These are phyloP conservation scores for Enteromius radiatus DNA, from an alignment of 2,797 vertebrate species.

Conservation along the genomic window DNA sequence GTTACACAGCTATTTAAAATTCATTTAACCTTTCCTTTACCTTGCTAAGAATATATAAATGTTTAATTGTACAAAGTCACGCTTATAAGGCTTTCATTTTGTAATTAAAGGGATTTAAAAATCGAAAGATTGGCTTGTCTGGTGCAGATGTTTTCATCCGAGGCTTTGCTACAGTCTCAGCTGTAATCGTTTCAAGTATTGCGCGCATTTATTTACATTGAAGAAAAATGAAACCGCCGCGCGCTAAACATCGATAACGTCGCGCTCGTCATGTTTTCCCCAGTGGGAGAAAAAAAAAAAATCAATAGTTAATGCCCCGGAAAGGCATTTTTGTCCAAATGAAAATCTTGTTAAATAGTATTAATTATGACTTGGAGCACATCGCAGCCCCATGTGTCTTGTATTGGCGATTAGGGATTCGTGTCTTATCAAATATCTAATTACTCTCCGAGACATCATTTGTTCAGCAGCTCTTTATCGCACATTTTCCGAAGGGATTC, in stretches of 20 bases:
- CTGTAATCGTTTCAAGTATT: not conserved
- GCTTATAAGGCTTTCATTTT: constrained; percentile 98
- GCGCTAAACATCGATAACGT: constrained; percentile 57
- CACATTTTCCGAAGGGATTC: constrained; percentile 90
- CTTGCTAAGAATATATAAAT: constrained; percentile 98
- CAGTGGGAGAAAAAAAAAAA: constrained; percentile 82
- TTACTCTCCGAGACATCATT: constrained; percentile 99
- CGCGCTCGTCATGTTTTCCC: constrained; percentile 60
- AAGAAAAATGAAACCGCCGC: constrained; percentile 29
- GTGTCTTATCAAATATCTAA: constrained; percentile 99
- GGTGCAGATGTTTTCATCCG: constrained; percentile 54
- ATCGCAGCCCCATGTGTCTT: constrained; percentile 97
- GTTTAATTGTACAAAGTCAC: constrained; percentile 99
- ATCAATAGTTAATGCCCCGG: constrained; percentile 95
- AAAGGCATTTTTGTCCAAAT: constrained; percentile 99
- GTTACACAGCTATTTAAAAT: constrained; percentile 96
- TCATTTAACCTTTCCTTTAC: constrained; percentile 94
- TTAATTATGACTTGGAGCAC: constrained; percentile 99
- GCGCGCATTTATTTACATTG: constrained; percentile 7
- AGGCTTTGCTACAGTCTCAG: not conserved
- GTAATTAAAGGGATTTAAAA: constrained; percentile 96
- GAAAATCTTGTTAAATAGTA: constrained; percentile 99
- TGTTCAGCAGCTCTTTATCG: constrained; percentile 98
- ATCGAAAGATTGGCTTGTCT: constrained; percentile 73
- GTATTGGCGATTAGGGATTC: constrained; percentile 99